Conservation (phyloP, 2,888 invertebrate species). For the Luffia ferchaultella region DNA sequence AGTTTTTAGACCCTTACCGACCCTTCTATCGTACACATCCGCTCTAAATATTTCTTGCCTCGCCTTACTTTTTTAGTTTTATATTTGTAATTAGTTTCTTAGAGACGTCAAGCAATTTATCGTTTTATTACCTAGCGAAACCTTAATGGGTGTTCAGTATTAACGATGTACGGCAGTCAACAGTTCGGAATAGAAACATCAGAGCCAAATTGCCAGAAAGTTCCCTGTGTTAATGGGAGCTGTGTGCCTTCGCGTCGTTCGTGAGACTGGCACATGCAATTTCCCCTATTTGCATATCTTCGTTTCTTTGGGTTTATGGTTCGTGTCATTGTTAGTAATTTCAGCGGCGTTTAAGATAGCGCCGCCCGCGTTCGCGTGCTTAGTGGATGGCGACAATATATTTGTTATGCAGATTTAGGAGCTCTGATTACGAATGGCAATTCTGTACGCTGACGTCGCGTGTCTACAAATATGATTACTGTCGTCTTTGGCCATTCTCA, state of each 20-base stretch:
- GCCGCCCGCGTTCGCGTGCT: slow-evolving; percentile 4
- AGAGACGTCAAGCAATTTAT: too few relatives aligned
- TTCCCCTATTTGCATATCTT: slow-evolving; percentile 31
- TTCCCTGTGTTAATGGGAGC: not conserved
- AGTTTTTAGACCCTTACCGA: too few relatives aligned
- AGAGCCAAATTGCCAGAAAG: not conserved
- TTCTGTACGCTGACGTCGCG: slow-evolving; percentile 12
- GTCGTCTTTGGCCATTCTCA: too few relatives aligned
- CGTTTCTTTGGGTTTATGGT: slow-evolving; percentile 31
- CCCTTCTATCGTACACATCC: too few relatives aligned
- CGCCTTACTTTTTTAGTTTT: too few relatives aligned
- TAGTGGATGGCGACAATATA: slow-evolving; percentile 13
- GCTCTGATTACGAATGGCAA: slow-evolving; percentile 16
- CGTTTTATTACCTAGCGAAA: too few relatives aligned
- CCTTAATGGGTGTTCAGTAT: not conserved
- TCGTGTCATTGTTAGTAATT: slow-evolving; percentile 34
- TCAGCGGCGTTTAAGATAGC: slow-evolving; percentile 10
- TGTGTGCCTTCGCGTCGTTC: slow-evolving; percentile 8
- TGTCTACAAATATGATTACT: too few relatives aligned
- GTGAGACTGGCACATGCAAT: slow-evolving; percentile 19
- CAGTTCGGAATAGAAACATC: not conserved
- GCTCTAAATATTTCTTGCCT: too few relatives aligned
- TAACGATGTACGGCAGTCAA: not conserved
- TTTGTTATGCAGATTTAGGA: slow-evolving; percentile 19
- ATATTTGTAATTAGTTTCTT: too few relatives aligned